Conservation (phyloP, 2,888 invertebrate genomes). For the Thereva nobilitata region DNA sequence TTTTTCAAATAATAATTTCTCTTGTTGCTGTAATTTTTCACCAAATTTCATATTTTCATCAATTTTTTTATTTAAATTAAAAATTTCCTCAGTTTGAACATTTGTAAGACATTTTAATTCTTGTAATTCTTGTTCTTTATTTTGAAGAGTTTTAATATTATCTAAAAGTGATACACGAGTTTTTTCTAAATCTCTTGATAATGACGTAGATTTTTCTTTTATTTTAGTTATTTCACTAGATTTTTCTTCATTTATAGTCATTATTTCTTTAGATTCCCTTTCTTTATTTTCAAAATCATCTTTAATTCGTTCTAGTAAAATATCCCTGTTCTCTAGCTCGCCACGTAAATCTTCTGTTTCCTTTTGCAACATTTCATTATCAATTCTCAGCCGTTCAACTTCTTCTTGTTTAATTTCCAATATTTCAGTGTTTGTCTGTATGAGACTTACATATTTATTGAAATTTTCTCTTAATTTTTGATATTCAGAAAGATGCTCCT, state of each 20-base stretch:
- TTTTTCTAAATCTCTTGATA: too few relatives aligned
- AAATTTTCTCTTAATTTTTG: conserved; percentile 32
- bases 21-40: conserved; percentile 45
- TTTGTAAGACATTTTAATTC: too few relatives aligned
- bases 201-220: too few relatives aligned
- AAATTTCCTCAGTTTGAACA: too few relatives aligned
- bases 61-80: too few relatives aligned
- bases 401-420: conserved; percentile 31
- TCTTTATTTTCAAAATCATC: not conserved
- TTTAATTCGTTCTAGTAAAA: not conserved
- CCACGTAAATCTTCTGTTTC: not conserved
- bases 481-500: conserved; percentile 31
- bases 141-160: too few relatives aligned
- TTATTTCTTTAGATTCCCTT: too few relatives aligned
- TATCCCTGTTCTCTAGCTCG: not conserved
- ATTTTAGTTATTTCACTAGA: too few relatives aligned
- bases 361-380: not conserved
- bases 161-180: too few relatives aligned
- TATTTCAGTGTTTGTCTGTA: conserved; percentile 31
- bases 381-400: conserved; percentile 18
- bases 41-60: conserved; percentile 28
- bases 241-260: too few relatives aligned
- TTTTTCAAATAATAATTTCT: conserved; percentile 48
- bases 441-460: conserved; percentile 29
- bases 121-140: too few relatives aligned